phyloP scores from a whole-genome alignment of 2,113 vertebrate species.

The Aphelocoma coerulescens region DNA sequence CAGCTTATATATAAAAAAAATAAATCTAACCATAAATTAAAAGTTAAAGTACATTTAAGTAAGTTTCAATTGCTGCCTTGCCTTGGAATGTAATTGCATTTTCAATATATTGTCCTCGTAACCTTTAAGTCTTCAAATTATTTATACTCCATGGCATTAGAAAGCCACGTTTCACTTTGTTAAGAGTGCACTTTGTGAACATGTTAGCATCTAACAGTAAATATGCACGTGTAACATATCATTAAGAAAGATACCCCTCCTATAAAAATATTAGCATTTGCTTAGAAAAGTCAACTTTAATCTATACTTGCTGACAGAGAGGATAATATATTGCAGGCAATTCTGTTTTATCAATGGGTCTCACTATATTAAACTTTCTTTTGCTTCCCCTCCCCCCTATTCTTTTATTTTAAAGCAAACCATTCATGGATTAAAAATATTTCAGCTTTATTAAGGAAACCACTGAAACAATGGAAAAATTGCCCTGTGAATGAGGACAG shows the following conservation, averaged over 20 bases:
- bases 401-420: background rate
- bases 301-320: constrained; percentile 42
- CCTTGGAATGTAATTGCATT: background rate
- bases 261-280: background rate
- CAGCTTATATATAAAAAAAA: background rate
- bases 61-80: constrained; percentile 25
- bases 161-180: constrained; percentile 7
- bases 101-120: background rate
- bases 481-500: background rate
- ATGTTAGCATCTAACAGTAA: constrained; percentile 26
- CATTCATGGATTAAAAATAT: constrained; percentile 8
- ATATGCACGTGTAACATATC: background rate
- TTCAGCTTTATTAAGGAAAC: constrained; percentile 39
- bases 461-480: background rate
- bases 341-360: background rate
- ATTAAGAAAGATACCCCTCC: background rate
- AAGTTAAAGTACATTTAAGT: background rate
- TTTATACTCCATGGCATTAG: background rate
- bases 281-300: constrained; percentile 21
- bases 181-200: background rate
- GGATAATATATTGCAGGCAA: constrained; percentile 6
- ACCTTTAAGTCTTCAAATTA: background rate
- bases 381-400: background rate
- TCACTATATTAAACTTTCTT: background rate
- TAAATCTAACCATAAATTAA: constrained; percentile 7